Conservation (phyloP, 2,113 vertebrate species). For the Ondatra zibethicus region DNA sequence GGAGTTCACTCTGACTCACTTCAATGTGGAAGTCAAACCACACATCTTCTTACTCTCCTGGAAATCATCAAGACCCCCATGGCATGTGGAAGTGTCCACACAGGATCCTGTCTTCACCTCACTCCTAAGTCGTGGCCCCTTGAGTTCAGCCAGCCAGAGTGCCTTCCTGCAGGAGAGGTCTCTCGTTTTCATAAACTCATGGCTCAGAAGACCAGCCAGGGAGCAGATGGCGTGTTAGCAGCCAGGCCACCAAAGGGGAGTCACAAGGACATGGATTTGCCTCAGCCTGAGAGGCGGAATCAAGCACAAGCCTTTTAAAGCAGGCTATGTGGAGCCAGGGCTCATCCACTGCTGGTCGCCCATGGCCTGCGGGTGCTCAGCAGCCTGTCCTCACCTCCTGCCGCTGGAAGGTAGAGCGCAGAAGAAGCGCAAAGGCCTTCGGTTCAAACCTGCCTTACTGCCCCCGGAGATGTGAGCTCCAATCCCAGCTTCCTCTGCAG, state of each 20-base stretch:
- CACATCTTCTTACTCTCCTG: background rate
- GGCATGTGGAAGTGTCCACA: background rate
- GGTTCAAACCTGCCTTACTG: background rate
- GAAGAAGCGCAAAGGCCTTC: background rate
- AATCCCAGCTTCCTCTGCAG: background rate
- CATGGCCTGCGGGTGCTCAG: background rate
- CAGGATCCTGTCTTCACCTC: background rate
- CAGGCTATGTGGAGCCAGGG: background rate
- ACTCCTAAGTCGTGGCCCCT: background rate
- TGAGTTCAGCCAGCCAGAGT: background rate
- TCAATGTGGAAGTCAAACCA: background rate
- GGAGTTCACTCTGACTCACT: background rate
- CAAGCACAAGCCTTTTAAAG: conserved; percentile 39
- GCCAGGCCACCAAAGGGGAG: conserved; percentile 34
- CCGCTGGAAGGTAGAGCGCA: conserved; percentile 11
- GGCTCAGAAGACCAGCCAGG: conserved; percentile 13
- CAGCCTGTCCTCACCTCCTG: background rate
- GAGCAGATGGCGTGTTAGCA: conserved; percentile 57
- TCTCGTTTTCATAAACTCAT: background rate
- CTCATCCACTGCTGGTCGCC: background rate
- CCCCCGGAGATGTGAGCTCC: background rate
- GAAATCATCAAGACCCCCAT: background rate
- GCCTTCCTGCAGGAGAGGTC: background rate
- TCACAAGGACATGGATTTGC: conserved; percentile 37
- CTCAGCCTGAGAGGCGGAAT: conserved; percentile 12